phyloP scores from a whole-genome alignment of 2,113 vertebrate species.

The Pogonocichla stellata region DNA sequence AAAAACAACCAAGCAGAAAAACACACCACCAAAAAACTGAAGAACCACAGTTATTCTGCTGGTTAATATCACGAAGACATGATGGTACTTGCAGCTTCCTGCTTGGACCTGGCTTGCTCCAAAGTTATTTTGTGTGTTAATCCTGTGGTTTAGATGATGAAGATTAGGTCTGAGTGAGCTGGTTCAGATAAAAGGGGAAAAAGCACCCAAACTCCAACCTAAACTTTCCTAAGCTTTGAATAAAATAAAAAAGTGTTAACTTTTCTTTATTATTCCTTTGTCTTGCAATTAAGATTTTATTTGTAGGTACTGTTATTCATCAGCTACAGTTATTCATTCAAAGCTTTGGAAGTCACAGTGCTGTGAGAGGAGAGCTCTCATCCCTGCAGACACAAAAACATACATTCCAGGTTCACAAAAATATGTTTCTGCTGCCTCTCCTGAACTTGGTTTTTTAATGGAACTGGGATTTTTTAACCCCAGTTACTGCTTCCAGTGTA shows the following conservation, averaged over 20 bases:
- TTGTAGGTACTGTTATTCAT: conserved; percentile 9
- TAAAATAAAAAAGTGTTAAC: not conserved
- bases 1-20: not conserved
- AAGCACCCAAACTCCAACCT: conserved; percentile 24
- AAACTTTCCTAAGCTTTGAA: conserved; percentile 38
- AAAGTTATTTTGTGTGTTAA: conserved; percentile 69
- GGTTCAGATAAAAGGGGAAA: conserved; percentile 59
- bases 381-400: not conserved
- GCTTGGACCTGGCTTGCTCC: conserved; percentile 63
- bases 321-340: conserved; percentile 1
- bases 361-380: not conserved
- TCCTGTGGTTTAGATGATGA: conserved; percentile 72
- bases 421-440: not conserved
- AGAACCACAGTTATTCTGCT: conserved; percentile 67
- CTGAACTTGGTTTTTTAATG: not conserved
- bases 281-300: conserved; percentile 56
- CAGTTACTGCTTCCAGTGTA: not conserved
- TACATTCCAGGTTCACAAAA: not conserved
- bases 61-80: conserved; percentile 46
- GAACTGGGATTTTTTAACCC: not conserved
- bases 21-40: not conserved
- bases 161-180: conserved; percentile 66
- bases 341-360: not conserved
- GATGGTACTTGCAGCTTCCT: conserved; percentile 71
- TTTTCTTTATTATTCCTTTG: conserved; percentile 48